A percentile compares a stretch with the other conserved stretches of the same genome.
These are phyloP conservation scores for Lithobates sylvaticus DNA, from an alignment of 2,797 vertebrate species.

Conservation along the genomic window DNA sequence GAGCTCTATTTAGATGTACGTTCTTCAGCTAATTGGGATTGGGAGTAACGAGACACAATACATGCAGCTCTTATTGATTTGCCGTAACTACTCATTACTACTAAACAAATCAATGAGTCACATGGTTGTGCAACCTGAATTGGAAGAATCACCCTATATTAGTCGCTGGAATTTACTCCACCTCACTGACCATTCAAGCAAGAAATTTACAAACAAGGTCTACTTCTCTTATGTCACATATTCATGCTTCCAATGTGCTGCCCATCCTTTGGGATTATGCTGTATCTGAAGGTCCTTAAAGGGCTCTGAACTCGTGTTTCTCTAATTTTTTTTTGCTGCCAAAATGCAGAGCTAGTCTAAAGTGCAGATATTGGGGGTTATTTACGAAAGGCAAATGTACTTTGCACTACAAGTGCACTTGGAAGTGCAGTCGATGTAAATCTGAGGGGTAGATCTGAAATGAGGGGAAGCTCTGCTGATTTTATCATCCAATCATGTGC, in stretches of 20 bases:
- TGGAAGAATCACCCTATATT: not conserved
- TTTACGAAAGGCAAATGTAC: no score
- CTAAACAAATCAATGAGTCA: not conserved
- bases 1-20: not conserved
- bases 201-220: not conserved
- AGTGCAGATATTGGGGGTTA: no score
- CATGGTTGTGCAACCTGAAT: not conserved
- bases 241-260: not conserved
- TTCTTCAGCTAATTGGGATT: conserved; percentile 2
- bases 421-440: no score
- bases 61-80: not conserved
- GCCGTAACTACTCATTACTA: not conserved
- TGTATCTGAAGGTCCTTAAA: not conserved
- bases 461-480: no score
- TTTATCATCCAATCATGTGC: no score
- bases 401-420: no score
- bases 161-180: not conserved
- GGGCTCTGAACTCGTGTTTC: no score
- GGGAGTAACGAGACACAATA: not conserved
- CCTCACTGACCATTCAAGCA: not conserved
- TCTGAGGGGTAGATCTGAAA: no score
- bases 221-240: not conserved
- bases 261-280: not conserved
- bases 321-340: no score
- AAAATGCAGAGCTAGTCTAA: no score